phyloP scores from a whole-genome alignment of 2,113 vertebrate genomes.

The Marmota monax region DNA sequence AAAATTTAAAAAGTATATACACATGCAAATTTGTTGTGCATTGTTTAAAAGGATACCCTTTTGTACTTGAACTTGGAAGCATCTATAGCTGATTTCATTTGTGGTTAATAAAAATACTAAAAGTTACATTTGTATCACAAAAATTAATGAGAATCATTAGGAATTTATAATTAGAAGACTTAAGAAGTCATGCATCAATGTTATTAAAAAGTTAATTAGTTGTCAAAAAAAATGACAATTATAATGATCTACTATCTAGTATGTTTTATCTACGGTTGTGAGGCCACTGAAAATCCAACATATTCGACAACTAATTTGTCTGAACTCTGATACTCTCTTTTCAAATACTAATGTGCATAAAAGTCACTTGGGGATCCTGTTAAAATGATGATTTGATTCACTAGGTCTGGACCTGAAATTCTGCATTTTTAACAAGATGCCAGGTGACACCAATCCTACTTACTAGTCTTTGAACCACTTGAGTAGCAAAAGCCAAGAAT shows the following conservation, averaged over 20 bases:
- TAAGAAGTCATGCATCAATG: constrained; percentile 28
- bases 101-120: constrained; percentile 59
- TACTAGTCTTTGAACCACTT: not conserved
- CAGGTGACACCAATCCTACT: not conserved
- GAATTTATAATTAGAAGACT: constrained; percentile 48
- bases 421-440: constrained; percentile 57
- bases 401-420: constrained; percentile 25
- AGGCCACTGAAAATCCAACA: constrained; percentile 22
- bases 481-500: constrained; percentile 47
- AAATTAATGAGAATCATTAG: constrained; percentile 59
- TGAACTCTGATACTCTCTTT: constrained; percentile 49
- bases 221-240: constrained; percentile 50
- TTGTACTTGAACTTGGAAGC: constrained; percentile 28
- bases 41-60: not conserved
- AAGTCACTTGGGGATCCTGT: constrained; percentile 27
- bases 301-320: constrained; percentile 46
- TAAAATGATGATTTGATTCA: constrained; percentile 49
- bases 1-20: constrained; percentile 22
- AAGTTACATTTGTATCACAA: constrained; percentile 58
- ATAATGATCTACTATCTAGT: constrained; percentile 1
- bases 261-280: constrained; percentile 25
- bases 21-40: constrained; percentile 35
- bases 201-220: constrained; percentile 45
- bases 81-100: constrained; percentile 22
- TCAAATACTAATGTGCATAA: constrained; percentile 30